These are phyloP conservation scores for Drosophila burlai DNA, from an alignment of 1,140 invertebrate genomes.

Conservation along the genomic window DNA sequence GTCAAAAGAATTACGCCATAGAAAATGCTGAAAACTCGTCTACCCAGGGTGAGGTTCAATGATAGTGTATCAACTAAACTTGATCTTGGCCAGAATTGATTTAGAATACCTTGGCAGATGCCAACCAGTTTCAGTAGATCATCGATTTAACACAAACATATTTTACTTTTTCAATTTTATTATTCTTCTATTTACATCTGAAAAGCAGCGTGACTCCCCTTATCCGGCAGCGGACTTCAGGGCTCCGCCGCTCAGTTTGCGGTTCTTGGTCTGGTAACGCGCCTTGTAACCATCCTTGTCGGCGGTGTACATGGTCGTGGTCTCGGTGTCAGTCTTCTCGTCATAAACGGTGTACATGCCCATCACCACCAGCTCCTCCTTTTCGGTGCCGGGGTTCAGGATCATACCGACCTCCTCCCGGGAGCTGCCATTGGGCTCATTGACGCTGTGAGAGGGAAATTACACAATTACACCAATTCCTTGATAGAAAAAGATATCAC, in stretches of 20 bases:
- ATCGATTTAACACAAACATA: conserved; percentile 13
- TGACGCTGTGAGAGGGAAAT: conserved; percentile 35
- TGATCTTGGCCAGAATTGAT: conserved; percentile 59
- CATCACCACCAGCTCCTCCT: conserved; percentile 82
- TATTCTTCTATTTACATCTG: conserved; percentile 20
- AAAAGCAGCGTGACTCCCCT: background rate
- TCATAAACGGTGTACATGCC: conserved; percentile 67
- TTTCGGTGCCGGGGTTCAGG: conserved; percentile 73
- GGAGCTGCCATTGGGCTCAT: conserved; percentile 75
- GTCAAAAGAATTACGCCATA: conserved; percentile 63
- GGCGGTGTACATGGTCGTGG: conserved; percentile 80
- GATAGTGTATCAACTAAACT: conserved; percentile 59
- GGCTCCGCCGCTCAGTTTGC: conserved; percentile 71
- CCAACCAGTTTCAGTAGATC: conserved; percentile 60
- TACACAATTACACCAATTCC: background rate
- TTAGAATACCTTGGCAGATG: conserved; percentile 29
- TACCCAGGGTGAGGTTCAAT: conserved; percentile 47
- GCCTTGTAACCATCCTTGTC: conserved; percentile 83
- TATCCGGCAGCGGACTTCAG: conserved; percentile 80
- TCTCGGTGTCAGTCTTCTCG: conserved; percentile 78
- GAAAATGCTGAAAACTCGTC: conserved; percentile 69
- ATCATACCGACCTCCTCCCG: conserved; percentile 80
- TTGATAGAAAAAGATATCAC: background rate
- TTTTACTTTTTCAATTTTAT: conserved; percentile 10
- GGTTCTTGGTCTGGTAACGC: conserved; percentile 73